Evolutionary conservation across 2,113 vertebrate species (phyloP).

Genomic region (Chionomys nivalis): DNA sequence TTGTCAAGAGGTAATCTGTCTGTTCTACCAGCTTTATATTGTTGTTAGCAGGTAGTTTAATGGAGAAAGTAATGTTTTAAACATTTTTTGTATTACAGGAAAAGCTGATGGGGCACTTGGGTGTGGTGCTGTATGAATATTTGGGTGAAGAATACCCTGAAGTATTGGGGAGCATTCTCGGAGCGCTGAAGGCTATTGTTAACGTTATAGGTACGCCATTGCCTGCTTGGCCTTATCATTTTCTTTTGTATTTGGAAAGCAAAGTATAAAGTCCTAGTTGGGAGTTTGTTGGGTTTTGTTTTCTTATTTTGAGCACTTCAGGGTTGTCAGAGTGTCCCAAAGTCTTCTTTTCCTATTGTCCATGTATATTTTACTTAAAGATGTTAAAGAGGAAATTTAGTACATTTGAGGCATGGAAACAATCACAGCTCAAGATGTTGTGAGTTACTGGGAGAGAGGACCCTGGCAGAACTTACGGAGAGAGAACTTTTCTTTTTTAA

Average conservation of each 20-base stretch:
- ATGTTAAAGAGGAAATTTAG: constrained; percentile 16
- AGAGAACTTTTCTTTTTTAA: constrained; percentile 22
- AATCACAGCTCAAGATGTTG: background rate
- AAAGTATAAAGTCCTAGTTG: constrained; percentile 40
- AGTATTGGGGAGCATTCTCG: constrained; percentile 98
- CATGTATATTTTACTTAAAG: constrained; percentile 38
- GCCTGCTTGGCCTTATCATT: constrained; percentile 30
- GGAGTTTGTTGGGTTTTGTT: constrained; percentile 36
- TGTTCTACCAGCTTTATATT: background rate
- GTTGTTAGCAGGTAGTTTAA: background rate
- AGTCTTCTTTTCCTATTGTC: background rate
- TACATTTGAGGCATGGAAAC: background rate
- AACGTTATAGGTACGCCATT: constrained; percentile 95
- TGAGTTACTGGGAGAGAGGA: background rate
- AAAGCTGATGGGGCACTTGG: constrained; percentile 99
- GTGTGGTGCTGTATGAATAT: constrained; percentile 98
- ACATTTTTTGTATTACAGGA: constrained; percentile 87
- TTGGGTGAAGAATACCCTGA: constrained; percentile 99
- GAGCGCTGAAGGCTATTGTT: constrained; percentile 98
- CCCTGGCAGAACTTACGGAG: background rate
- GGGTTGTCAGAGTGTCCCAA: background rate
- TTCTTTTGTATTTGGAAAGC: constrained; percentile 24
- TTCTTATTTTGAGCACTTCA: background rate
- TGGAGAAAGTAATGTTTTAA: background rate
- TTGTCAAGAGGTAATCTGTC: constrained; percentile 93